Evolutionary conservation across 2,797 vertebrate species (phyloP).

Genomic region (Hippocampus kuda): DNA sequence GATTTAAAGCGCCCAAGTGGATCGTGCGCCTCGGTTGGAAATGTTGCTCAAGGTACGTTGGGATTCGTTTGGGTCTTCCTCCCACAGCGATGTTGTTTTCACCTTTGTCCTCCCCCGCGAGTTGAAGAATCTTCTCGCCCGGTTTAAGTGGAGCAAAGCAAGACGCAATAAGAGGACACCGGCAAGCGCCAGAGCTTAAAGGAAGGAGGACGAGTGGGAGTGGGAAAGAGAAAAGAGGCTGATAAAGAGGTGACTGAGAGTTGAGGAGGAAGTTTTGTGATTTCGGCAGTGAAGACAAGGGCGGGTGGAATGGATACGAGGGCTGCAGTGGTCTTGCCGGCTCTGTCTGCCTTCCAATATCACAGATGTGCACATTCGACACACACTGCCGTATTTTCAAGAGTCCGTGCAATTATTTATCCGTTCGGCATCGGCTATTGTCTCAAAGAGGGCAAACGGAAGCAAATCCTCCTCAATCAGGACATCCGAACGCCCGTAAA

Average conservation of each 20-base stretch:
- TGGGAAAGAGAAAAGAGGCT: conserved; percentile 17
- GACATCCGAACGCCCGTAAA: background rate
- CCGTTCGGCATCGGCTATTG: background rate
- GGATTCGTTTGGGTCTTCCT: background rate
- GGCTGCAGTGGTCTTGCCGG: conserved; percentile 46
- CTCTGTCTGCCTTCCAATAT: conserved; percentile 52
- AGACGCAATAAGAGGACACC: conserved; percentile 27
- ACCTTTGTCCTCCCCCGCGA: conserved; percentile 14
- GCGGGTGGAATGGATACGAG: background rate
- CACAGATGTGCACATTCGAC: conserved; percentile 12
- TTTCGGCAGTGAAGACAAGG: conserved; percentile 15
- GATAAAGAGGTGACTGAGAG: conserved; percentile 32
- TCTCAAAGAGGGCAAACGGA: too few relatives aligned
- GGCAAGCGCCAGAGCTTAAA: conserved; percentile 16
- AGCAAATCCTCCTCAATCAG: background rate
- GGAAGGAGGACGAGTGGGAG: conserved; percentile 15
- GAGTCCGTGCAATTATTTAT: background rate
- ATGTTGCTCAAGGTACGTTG: too few relatives aligned
- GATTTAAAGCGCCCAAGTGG: too few relatives aligned
- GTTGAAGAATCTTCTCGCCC: conserved; percentile 33
- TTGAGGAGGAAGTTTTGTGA: conserved; percentile 20
- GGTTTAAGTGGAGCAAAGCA: conserved; percentile 14
- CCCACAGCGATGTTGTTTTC: conserved; percentile 14
- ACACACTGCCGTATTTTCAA: conserved; percentile 10
- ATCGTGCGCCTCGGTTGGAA: too few relatives aligned